Evolutionary conservation across 1,140 invertebrate genomes (phyloP), one percentile per base, ranked within the genome.

Genomic region (Drosophila orosa): DNA sequence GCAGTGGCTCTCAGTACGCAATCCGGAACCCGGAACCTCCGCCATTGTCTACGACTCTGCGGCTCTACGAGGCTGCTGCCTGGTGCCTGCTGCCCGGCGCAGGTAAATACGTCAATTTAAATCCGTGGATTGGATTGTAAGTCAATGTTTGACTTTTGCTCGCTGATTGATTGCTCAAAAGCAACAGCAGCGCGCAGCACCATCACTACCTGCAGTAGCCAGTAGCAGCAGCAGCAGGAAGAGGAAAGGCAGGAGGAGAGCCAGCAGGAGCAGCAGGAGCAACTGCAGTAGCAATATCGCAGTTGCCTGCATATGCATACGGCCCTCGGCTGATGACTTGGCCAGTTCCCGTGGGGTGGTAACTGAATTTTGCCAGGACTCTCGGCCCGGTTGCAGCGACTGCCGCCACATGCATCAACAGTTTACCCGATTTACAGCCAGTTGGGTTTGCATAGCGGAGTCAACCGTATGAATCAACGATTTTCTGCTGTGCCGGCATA

Each of bases 131-230:
- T 89, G 78, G 76, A 90, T 91, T 90, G 86, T 80, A 87, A 91
- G 90, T 85, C 83, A 91, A 91, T 91, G 90, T 91, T 91, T 91
- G 86, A 91, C 90, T 91, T 91, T 90, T 91, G 90, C 90, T 91
- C 84, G 83, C 86, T 91, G 90, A 91, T 91, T 91, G 90, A 91
- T 91, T 91, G 90, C 86, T 85, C 90, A 89, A 89, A 79, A 90
- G 90, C 80, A 90, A 81, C 86, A 76, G 82, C 82, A 74, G 71
- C 78, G 25, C 55, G 52, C 24, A 66, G 39, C 68, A 57, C 13
- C 84, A 68, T 68, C 82, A 74, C 62, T 80, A 27, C 35, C 50
- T 54, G 39, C 37, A 25, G 55, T 22, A 59, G 60, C 27, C 73
- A 59, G 58, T 48, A 65, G 66, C 40, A 47, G 44, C 55, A 50